phyloP scores from a whole-genome alignment of 92 coral and sea anemone species.

The Actinernus sp. region DNA sequence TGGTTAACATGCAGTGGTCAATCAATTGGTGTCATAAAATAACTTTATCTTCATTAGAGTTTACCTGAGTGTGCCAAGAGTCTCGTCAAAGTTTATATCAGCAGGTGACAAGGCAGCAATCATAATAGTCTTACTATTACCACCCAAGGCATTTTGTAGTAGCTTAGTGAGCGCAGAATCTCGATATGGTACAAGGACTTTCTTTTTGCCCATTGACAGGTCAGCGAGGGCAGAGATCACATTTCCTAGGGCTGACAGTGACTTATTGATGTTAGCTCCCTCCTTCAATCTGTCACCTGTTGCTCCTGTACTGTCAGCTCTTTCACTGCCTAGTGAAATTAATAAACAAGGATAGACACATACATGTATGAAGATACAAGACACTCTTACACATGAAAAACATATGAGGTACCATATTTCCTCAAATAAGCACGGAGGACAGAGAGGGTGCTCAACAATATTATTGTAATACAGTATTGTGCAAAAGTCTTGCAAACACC shows the following conservation, averaged over 20 bases:
- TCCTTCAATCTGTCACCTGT: constrained; percentile 98
- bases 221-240: constrained; percentile 99
- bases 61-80: constrained; percentile 94
- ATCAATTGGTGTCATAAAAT: too few species aligned
- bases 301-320: constrained; percentile 99
- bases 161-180: constrained; percentile 97
- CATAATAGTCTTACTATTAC: constrained; percentile 99
- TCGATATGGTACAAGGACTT: constrained; percentile 97
- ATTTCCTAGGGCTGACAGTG: constrained; percentile 95
- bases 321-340: constrained; percentile 86
- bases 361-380: neutral
- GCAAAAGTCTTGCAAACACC: too few species aligned
- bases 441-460: too few species aligned
- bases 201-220: constrained; percentile 98
- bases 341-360: neutral
- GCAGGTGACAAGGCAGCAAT: constrained; percentile 99
- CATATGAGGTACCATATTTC: too few species aligned
- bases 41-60: too few species aligned
- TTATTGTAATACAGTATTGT: too few species aligned
- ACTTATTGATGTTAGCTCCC: constrained; percentile 99
- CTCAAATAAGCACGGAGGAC: too few species aligned
- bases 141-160: constrained; percentile 99
- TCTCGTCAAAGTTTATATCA: constrained; percentile 98
- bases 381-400: too few species aligned
- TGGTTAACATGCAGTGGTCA: too few species aligned